A percentile compares a stretch with the other conserved stretches of the same genome.
phyloP scores from a whole-genome alignment of 2,113 vertebrate genomes.

The Naja naja region DNA sequence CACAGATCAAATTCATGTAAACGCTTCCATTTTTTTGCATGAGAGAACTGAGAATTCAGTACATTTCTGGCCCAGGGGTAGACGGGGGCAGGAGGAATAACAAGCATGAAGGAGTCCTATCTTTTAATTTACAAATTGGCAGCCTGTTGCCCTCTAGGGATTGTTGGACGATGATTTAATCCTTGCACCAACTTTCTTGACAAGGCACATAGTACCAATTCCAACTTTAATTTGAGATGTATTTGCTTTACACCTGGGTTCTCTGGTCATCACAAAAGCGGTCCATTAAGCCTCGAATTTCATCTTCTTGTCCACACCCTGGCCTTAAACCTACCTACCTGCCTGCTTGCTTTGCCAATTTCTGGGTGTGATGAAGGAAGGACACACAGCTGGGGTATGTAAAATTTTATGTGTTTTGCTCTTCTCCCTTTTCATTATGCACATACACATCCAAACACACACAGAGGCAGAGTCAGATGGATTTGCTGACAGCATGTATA shows the following conservation, averaged over 20 bases:
- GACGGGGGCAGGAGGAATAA: neutral
- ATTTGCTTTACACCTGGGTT: neutral
- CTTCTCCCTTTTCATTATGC: neutral
- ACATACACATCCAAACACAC: neutral
- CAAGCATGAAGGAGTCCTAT: neutral
- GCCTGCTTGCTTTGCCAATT: neutral
- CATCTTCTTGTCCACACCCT: neutral
- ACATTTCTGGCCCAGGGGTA: neutral
- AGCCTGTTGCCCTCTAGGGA: neutral
- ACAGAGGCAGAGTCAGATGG: neutral
- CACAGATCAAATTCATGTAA: neutral
- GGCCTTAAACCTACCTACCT: neutral
- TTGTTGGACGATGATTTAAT: neutral
- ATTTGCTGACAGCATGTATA: neutral
- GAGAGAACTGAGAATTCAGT: neutral
- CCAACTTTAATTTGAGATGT: neutral
- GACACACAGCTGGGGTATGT: neutral
- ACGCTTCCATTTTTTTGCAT: neutral
- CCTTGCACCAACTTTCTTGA: neutral
- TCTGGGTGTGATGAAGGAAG: neutral
- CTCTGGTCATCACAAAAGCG: neutral
- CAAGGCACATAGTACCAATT: neutral
- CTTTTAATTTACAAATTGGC: neutral
- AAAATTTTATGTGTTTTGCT: neutral
- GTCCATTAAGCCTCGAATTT: neutral